Evolutionary conservation across 2,113 vertebrate genomes (phyloP).

Genomic region (Nestor notabilis): DNA sequence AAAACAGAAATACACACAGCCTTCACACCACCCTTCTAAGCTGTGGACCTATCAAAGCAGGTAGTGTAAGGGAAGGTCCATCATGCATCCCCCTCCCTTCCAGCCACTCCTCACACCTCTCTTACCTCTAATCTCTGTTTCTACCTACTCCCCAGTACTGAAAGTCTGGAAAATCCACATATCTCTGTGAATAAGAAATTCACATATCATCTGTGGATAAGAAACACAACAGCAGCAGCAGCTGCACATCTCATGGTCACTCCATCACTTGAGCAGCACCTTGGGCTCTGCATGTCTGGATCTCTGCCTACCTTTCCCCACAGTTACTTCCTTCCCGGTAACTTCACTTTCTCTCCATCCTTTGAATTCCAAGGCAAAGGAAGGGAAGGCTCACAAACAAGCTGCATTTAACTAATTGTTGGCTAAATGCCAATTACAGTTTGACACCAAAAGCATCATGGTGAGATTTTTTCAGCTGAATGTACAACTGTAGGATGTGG

Average conservation of each 20-base stretch:
- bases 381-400: background rate
- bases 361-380: background rate
- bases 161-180: background rate
- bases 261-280: background rate
- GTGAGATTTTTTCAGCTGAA: background rate
- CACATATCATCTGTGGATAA: background rate
- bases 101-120: background rate
- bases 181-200: background rate
- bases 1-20: background rate
- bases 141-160: background rate
- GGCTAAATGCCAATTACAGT: background rate
- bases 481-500: background rate
- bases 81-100: background rate
- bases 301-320: background rate
- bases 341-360: background rate
- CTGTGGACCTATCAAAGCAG: background rate
- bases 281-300: background rate
- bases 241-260: background rate
- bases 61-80: background rate
- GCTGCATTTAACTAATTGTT: background rate
- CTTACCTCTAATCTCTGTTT: background rate
- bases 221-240: background rate
- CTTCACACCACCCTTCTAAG: background rate
- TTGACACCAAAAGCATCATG: background rate
- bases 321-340: background rate